Evolutionary conservation across 2,888 invertebrate species (phyloP).

Genomic region (Sepiola atlantica): DNA sequence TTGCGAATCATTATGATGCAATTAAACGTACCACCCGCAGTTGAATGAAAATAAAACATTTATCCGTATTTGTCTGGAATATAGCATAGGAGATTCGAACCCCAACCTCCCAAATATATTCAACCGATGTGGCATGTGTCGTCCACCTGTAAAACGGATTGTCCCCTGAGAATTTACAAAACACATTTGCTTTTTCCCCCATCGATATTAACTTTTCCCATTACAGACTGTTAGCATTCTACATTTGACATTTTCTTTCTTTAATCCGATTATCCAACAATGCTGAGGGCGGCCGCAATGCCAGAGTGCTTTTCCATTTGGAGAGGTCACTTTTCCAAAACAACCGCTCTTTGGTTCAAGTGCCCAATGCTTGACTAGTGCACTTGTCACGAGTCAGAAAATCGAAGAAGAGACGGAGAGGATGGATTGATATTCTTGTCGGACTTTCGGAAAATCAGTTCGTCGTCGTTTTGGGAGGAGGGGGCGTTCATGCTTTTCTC

Average conservation of each 20-base stretch:
- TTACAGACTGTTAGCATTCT: not conserved
- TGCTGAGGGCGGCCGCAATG: not conserved
- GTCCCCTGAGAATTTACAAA: not conserved
- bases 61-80: not conserved
- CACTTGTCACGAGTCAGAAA: not conserved
- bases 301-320: slow-evolving; percentile 32
- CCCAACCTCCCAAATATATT: not conserved
- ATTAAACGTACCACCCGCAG: not conserved
- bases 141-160: not conserved
- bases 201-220: slow-evolving; percentile 8
- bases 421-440: not conserved
- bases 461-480: not conserved
- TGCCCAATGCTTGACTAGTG: slow-evolving; percentile 7
- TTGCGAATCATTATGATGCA: not conserved
- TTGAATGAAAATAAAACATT: not conserved
- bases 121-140: not conserved
- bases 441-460: not conserved
- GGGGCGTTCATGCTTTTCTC: not conserved
- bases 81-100: not conserved
- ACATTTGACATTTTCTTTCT: not conserved
- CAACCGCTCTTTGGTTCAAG: not conserved
- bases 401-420: not conserved
- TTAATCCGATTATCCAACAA: slow-evolving; percentile 12
- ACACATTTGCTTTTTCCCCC: not conserved
- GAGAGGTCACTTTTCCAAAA: not conserved